Evolutionary conservation across 1,140 invertebrate genomes (phyloP).

Genomic region (Pseudomyrmex dendroicus): DNA sequence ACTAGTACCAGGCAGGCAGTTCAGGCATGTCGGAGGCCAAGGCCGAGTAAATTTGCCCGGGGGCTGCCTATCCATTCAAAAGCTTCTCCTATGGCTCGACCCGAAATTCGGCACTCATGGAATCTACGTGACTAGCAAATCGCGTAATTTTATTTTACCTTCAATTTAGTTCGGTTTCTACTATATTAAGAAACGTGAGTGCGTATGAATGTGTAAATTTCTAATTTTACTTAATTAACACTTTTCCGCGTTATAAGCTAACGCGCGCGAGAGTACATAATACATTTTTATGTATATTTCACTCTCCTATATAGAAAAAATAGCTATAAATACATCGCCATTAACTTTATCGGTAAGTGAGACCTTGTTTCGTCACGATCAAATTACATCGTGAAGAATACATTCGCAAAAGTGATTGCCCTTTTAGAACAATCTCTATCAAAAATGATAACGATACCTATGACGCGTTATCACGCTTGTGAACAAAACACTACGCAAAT

Average conservation of each 20-base stretch:
- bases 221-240: background rate
- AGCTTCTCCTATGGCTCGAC: slow-evolving; percentile 29
- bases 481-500: background rate
- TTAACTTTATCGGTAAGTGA: slow-evolving; percentile 3
- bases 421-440: slow-evolving; percentile 1
- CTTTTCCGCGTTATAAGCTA: too few species aligned
- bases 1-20: slow-evolving; percentile 30
- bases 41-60: slow-evolving; percentile 58
- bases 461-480: background rate
- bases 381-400: background rate
- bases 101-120: slow-evolving; percentile 39
- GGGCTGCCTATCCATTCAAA: slow-evolving; percentile 57
- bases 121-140: slow-evolving; percentile 13
- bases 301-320: background rate
- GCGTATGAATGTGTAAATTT: background rate
- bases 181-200: too few species aligned
- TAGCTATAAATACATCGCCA: slow-evolving; percentile 2
- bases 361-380: background rate
- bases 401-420: background rate
- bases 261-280: too few species aligned
- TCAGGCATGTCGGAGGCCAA: slow-evolving; percentile 50
- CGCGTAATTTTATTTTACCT: slow-evolving; percentile 17
- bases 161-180: background rate
- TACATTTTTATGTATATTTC: too few species aligned
- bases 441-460: slow-evolving; percentile 7